Evolutionary conservation across 37 sponge, comb jelly and placozoan genomes (phyloP).

Genomic region (Bolinopsis microptera): DNA sequence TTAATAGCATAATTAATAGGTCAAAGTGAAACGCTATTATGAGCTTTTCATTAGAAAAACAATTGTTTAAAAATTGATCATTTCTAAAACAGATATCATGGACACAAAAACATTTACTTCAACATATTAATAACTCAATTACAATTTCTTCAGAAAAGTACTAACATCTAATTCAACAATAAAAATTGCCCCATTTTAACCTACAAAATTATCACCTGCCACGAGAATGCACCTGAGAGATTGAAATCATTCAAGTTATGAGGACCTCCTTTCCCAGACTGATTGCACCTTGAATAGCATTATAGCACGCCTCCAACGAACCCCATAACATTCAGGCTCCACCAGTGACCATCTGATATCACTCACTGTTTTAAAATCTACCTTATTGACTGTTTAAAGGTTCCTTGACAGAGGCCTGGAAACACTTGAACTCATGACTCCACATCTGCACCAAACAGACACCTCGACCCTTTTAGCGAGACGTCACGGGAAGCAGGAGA

Average conservation of each 20-base stretch:
- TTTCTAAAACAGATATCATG: too few species aligned
- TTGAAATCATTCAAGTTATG: neutral
- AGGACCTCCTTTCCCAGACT: neutral
- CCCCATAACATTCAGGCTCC: conserved; percentile 49
- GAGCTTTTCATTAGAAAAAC: too few species aligned
- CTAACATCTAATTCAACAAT: too few species aligned
- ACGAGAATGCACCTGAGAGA: neutral
- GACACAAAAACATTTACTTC: neutral
- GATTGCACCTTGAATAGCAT: neutral
- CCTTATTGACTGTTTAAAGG: neutral
- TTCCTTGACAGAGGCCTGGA: conserved; percentile 4
- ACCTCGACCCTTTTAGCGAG: conserved; percentile 35
- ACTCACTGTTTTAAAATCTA: neutral
- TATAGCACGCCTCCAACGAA: conserved; percentile 35
- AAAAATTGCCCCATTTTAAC: too few species aligned
- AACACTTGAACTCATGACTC: conserved; percentile 37
- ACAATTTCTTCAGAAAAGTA: too few species aligned
- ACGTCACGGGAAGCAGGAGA: conserved; percentile 12
- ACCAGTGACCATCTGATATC: conserved; percentile 18
- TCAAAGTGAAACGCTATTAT: too few species aligned
- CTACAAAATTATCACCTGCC: neutral
- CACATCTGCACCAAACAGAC: conserved; percentile 25
- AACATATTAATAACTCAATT: neutral
- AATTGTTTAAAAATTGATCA: too few species aligned
- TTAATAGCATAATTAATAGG: too few species aligned